A percentile compares a stretch with the other conserved stretches of the same genome.
Evolutionary conservation across 2,797 vertebrate genomes (phyloP).

Genomic region (Myotis planiceps): DNA sequence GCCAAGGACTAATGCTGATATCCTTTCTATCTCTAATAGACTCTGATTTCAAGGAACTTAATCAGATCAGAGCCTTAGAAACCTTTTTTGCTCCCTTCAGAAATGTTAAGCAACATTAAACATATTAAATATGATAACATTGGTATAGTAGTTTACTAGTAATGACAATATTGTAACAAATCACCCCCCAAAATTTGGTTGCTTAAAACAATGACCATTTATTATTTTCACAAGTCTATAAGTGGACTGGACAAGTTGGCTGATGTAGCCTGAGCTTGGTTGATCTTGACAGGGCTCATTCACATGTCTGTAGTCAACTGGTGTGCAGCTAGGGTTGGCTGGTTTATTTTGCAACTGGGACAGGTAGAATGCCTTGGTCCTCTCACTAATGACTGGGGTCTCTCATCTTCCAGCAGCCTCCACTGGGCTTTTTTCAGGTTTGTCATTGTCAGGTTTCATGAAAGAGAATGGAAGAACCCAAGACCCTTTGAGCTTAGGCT

Average conservation of each 20-base stretch:
- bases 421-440: not conserved
- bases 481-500: not conserved
- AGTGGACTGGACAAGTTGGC: not conserved
- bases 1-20: not conserved
- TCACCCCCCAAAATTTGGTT: not conserved
- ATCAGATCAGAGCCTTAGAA: not conserved
- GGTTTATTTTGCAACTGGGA: not conserved
- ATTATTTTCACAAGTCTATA: not conserved
- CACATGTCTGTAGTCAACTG: not conserved
- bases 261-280: not conserved
- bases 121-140: not conserved
- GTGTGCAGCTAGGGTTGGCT: not conserved
- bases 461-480: not conserved
- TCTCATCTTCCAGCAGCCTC: not conserved
- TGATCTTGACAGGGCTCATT: not conserved
- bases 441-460: not conserved
- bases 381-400: not conserved
- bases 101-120: not conserved
- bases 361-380: not conserved
- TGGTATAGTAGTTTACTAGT: not conserved
- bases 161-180: not conserved
- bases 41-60: not conserved
- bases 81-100: not conserved
- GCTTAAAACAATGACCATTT: not conserved
- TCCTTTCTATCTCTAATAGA: not conserved